Base-by-base conservation (phyloP, 2,113 vertebrate genomes). In the Phrynosoma platyrhinos region DNA sequence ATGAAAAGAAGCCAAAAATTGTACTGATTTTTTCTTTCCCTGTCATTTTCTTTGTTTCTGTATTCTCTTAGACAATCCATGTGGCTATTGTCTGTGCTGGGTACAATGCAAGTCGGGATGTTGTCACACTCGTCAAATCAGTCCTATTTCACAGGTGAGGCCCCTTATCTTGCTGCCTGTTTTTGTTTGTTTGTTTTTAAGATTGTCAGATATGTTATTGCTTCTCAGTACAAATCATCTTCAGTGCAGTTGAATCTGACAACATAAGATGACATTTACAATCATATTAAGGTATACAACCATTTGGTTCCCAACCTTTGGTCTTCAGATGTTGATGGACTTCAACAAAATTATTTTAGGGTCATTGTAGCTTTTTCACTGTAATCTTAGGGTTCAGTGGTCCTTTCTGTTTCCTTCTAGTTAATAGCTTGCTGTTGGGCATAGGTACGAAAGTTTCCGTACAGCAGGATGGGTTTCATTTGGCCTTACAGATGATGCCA, bases 51-150 rank as follows among this genome's bases (percentile, higher is more conserved):
- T 85, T 84, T 90, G 21, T 91, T 36, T 12, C 40, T 90, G 93
- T 87, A 91, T 88, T 90, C 95, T 92, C 89, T 62, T 96, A 99
- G 99, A 99, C 98, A 0, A 99, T 99, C 95, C 99, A 99, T 0
- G 98, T 99, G 76, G 99, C 99, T 89, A 99, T 99, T 66, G 99
- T 99, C 25, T 99, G 99, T 87, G 99, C 99, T 3, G 99, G 99
- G 9, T 99, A 99, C 94, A 99, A 99, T 0, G 99, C 99, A 88
- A 99, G 99, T 92, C 97, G 99, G 72, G 99, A 99, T 25, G 99
- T 99, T 87, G 99, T 99, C 96, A 99, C 99, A 0, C 96, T 99
- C 93, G 99, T 99, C 89, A 99, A 99, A 90, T 99, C 99, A 0
- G 98, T 99, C 91, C 97, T 99, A 40, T 99, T 99, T 93, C 99